Base-by-base conservation (phyloP, 2,113 vertebrate species). In the Butorides virescens region DNA sequence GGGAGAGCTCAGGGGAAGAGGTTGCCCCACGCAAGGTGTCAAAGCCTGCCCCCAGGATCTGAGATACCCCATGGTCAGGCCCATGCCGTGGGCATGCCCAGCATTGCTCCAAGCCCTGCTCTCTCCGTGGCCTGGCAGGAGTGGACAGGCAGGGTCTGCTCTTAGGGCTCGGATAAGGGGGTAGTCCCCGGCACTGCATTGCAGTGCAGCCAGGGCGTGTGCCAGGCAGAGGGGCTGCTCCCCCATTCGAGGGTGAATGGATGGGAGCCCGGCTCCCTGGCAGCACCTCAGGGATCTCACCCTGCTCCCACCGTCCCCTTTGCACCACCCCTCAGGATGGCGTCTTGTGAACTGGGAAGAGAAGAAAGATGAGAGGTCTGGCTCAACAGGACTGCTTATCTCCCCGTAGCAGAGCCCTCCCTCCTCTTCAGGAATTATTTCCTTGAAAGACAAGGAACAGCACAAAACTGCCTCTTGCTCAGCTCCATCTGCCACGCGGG, bases 341-440 rank as follows among this genome's bases (percentile, higher is more conserved):
- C 52, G 76, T 61, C 70, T n/a, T 3, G 2, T 72, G 36, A 56
- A 75, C 36, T 21, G 37, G 63, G 62, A 82, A 63, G 37, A 71
- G 56, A 53, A 85, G 76, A 88, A 94, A 72, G 15, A 29, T 4
- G 2, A 93, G 74, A 88, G 74, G 36, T 79, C 90, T 91, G 77
- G n/a, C 74, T 95, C 68, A 59, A 55, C 0, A 4, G 67, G 68
- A 49, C 73, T 88, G 76, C 74, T 90, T 90, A 95, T 94, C 92
- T 96, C 66, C 36, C 34, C 4, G 2, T 68, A 93, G 88, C 9
- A 4, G 47, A 94, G 83, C 68, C 44, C 44, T 96, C 76, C 52
- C 55, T 92, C 55, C 93, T 96, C 76, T 95, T 94, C 72, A 93
- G 93, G 86, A 96, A 93, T 93, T 78, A 94, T 88, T 96, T 96